Evolutionary conservation across 53 echinoderm and acorn worm genomes (phyloP).

Genomic region (Temnopleurus reevesii): DNA sequence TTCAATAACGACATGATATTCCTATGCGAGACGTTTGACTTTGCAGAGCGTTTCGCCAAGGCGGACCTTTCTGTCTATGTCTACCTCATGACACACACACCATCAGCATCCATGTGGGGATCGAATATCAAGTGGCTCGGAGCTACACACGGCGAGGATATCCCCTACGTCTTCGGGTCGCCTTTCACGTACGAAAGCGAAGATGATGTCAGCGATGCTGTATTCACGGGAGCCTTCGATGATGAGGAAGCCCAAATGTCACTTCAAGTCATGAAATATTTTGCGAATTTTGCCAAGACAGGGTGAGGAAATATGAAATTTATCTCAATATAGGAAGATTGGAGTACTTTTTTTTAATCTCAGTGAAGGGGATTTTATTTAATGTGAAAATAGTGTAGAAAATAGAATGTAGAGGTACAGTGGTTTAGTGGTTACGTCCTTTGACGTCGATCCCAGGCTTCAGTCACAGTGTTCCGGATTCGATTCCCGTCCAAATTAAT

Average conservation of each 20-base stretch:
- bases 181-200: neutral
- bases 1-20: neutral
- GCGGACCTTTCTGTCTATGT: neutral
- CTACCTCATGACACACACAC: constrained; percentile 22
- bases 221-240: neutral
- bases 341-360: no score
- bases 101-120: neutral
- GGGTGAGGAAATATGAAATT: constrained; percentile 2
- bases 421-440: no score
- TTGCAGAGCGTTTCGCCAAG: neutral
- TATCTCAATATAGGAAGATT: neutral
- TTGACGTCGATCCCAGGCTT: no score
- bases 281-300: constrained; percentile 27
- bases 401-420: no score
- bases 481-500: no score
- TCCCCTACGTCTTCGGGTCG: constrained; percentile 2
- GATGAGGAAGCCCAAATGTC: constrained; percentile 6
- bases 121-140: neutral
- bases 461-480: no score
- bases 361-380: no score
- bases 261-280: constrained; percentile 19
- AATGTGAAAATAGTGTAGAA: no score
- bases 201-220: neutral
- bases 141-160: constrained; percentile 20
- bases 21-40: neutral